Evolutionary conservation across 2,888 invertebrate genomes (phyloP).

Genomic region (Tuta absoluta): DNA sequence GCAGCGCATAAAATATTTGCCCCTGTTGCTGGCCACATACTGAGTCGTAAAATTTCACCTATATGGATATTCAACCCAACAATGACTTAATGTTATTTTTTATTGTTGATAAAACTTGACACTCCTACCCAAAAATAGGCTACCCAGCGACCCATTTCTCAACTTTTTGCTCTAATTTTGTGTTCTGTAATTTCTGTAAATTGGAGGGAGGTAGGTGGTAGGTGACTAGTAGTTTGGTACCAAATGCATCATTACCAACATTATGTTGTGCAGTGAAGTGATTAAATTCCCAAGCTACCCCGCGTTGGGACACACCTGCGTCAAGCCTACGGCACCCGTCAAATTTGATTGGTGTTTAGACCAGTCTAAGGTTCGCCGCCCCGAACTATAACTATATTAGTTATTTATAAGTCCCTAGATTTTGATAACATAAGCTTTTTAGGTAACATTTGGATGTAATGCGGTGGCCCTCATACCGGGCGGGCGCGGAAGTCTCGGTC

Average conservation of each 20-base stretch:
- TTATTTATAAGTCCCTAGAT: background rate
- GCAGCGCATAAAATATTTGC: too few species aligned
- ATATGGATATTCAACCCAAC: too few species aligned
- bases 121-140: too few species aligned
- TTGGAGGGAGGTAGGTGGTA: too few species aligned
- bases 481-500: background rate
- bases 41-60: too few species aligned
- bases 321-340: background rate
- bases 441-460: background rate
- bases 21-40: too few species aligned
- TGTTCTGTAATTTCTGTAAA: too few species aligned
- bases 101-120: too few species aligned
- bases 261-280: slow-evolving; percentile 4
- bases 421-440: background rate
- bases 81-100: too few species aligned
- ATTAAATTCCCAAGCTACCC: background rate
- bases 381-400: too few species aligned
- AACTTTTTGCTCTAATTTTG: too few species aligned
- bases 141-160: too few species aligned
- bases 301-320: background rate
- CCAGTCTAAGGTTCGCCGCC: background rate
- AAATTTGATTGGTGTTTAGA: slow-evolving; percentile 8
- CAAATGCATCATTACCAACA: background rate
- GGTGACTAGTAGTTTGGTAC: background rate
- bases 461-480: background rate